These are phyloP conservation scores for Yoshiicerus persimilis DNA, from an alignment of 1,140 invertebrate genomes.

Conservation along the genomic window DNA sequence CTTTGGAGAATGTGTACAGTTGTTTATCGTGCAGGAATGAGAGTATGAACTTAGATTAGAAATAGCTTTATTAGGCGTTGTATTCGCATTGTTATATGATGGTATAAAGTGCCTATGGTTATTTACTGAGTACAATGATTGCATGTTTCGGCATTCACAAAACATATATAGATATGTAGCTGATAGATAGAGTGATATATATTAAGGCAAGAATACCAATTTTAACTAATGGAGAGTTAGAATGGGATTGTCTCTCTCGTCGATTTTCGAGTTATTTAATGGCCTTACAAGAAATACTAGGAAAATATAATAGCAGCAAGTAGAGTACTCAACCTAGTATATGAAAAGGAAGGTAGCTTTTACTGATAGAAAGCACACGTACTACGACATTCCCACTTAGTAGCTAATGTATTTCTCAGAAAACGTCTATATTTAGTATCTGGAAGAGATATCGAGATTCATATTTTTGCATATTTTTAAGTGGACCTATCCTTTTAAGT, in stretches of 20 bases:
- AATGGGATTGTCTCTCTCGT: background rate
- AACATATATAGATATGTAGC: background rate
- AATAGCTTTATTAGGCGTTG: background rate
- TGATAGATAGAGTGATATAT: background rate
- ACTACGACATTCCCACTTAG: no score
- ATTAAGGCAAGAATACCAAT: no score
- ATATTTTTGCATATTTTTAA: slow-evolving; percentile 7
- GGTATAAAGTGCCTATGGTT: background rate
- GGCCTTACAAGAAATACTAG: background rate
- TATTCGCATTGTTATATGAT: no score
- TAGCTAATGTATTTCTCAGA: no score
- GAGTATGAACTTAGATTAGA: background rate
- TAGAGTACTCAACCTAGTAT: background rate
- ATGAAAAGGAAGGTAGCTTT: background rate
- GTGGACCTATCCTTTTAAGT: background rate
- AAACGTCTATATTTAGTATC: background rate
- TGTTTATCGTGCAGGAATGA: background rate
- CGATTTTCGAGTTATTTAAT: background rate
- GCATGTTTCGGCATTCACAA: background rate
- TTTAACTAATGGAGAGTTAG: background rate
- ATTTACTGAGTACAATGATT: background rate
- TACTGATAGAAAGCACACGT: background rate
- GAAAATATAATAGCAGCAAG: background rate
- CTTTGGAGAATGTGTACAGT: background rate
- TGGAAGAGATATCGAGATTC: slow-evolving; percentile 15